Base-by-base conservation (phyloP, 2,797 vertebrate genomes). In the Cryptoblepharus egeriae region DNA sequence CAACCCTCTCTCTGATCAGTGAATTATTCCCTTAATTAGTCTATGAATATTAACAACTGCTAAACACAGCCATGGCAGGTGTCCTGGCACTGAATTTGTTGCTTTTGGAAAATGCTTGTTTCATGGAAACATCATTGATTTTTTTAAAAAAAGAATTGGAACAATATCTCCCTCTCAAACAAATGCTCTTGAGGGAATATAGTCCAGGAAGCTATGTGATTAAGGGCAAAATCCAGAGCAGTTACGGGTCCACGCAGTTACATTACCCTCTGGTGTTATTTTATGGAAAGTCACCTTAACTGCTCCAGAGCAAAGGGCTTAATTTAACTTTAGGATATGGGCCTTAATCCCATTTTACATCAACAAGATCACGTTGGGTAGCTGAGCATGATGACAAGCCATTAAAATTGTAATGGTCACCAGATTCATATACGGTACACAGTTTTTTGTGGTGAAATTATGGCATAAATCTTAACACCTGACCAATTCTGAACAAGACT, bases 21-120 rank as follows among this genome's bases (percentile, higher is more conserved):
- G 49, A 71, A 39, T 28, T 77, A 15, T 1, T 2, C 4, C 0
- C 5, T 18, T 35, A 42, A 30, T 73, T 65, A 71, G 7, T 18
- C 2, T 28, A 5, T 10, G 75, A 81, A 57, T 73, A 75, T 74
- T 84, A 82, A 57, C 5, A 75, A 5, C 15, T 77, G 37, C 13
- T 30, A 76, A 87, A 71, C 32, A 0, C 69, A 37, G n/a, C 77
- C 9, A 76, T 77, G 83, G 15, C 71, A 79, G 70, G 82, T 84
- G 63, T 75, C 77, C 28, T 26, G 1, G 0, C 39, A 30, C 30
- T n/a, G 9, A 55, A 55, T 22, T 57, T 58, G 8, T 61, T 49
- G 42, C 8, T 28, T n/a, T 75, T 65, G 75, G 22, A 64, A 64
- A 81, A 76, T 10, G 4, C 18, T 75, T 28, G 52, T 69, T 75